Base-by-base conservation (phyloP, 2,888 invertebrate species). In the Drosophila prolongata region DNA sequence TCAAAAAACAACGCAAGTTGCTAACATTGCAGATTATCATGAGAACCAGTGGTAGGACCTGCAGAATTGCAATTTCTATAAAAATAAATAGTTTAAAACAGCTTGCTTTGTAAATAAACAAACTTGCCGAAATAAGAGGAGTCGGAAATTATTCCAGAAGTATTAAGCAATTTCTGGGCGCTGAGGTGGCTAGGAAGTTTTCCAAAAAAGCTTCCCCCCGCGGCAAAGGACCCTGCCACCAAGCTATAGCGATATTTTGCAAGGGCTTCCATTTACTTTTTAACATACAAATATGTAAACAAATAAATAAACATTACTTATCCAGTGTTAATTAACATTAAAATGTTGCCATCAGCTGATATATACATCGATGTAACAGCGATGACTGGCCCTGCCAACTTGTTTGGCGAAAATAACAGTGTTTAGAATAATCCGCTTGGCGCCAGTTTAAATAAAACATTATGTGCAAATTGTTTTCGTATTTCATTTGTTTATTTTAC, bases 1-100 rank as follows among this genome's bases (percentile, higher is more conserved):
- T 94, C 1, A 94, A 93, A 85, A 94, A 95, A 76, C 94, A 93
- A 3, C 94, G 93, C 92, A 94, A 93, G 59, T 94, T 94, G 10
- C 93, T 90, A 0, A 93, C 92, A 89, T 95, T 95, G 71, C 93
- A 93, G 3, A 92, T 47, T 13, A 95, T 62, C 95, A 95, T 95
- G 43, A 94, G 73, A 1, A 78, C 76, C 49, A 94, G 89, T 38
- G 92, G 93, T 30, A 93, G 8, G 1, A 91, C 49, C 59, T 92
- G 89, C 91, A 92, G 19, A 11, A 90, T 40, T 16, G 75, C 38
- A 27, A 80, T 68, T 56, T 75, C 91, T 90, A 66, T 14, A 38
- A 19, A 59, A 40, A 61, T 14, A 37, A 14, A 59, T 43, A 74
- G 38, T 14, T 8, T 14, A 5, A 3, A 24, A 11, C 0, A 35